These are phyloP conservation scores for Porites divaricata DNA, from an alignment of 92 coral and sea anemone species.

Conservation along the genomic window DNA sequence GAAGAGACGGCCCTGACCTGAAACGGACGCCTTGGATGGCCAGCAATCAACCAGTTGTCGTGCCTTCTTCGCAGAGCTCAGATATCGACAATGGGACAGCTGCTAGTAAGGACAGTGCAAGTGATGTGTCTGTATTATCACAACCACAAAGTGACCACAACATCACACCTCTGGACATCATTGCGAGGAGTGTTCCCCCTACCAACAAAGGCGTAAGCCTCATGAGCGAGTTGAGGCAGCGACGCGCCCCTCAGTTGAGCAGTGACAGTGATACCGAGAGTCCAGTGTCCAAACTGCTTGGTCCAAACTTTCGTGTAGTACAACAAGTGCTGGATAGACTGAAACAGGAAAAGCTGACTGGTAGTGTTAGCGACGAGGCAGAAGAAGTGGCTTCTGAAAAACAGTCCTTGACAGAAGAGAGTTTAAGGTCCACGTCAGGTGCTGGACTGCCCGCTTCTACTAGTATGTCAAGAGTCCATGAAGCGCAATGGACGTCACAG, in stretches of 20 bases:
- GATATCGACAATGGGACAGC: not conserved
- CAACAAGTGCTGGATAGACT: conserved; percentile 80
- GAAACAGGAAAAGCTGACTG: conserved; percentile 69
- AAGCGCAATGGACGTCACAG: not conserved
- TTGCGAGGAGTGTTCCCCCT: conserved; percentile 41
- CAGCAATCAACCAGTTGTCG: conserved; percentile 19
- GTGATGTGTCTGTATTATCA: conserved; percentile 27
- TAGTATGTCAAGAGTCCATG: conserved; percentile 13
- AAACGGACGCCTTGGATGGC: conserved; percentile 61
- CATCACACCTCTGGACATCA: conserved; percentile 37
- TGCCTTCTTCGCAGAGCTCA: conserved; percentile 3
- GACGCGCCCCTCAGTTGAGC: conserved; percentile 55
- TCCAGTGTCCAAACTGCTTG: conserved; percentile 95
- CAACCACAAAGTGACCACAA: conserved; percentile 23
- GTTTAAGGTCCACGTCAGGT: conserved; percentile 1
- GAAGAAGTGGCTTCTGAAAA: conserved; percentile 23
- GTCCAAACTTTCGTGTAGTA: conserved; percentile 94
- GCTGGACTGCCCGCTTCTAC: not conserved
- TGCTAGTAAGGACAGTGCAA: conserved; percentile 35
- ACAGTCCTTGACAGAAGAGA: conserved; percentile 19
- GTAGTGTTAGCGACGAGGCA: conserved; percentile 45
- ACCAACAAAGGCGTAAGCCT: conserved; percentile 22
- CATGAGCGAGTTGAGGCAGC: conserved; percentile 31
- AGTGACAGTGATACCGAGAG: conserved; percentile 82
- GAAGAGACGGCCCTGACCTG: conserved; percentile 94